A percentile compares a stretch with the other conserved stretches of the same genome.
phyloP scores from a whole-genome alignment of 1,140 invertebrate genomes.

The Tetragnatha versicolor region DNA sequence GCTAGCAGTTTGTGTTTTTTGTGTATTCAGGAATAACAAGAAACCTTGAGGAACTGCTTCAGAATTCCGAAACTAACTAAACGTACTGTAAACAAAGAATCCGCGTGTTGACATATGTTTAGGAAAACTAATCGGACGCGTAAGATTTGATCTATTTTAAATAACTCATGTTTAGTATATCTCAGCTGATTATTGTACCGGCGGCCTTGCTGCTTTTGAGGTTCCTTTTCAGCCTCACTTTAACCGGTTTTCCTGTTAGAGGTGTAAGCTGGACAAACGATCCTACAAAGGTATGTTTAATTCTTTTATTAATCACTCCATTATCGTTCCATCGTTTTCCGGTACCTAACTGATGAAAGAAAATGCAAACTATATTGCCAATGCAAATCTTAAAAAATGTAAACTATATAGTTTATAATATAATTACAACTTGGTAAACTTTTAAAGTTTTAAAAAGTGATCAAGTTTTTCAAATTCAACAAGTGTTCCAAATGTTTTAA shows the following conservation, averaged over 20 bases:
- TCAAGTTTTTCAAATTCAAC: too few relatives aligned
- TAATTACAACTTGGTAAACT: too few relatives aligned
- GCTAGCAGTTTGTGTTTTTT: too few relatives aligned
- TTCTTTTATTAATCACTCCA: neutral
- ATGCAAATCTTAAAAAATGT: too few relatives aligned
- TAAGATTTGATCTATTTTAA: neutral
- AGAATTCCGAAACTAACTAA: too few relatives aligned
- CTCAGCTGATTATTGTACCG: conserved; percentile 32
- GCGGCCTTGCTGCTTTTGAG: conserved; percentile 23
- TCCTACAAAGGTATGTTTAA: conserved; percentile 22
- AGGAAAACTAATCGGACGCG: neutral
- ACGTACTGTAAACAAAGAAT: too few relatives aligned
- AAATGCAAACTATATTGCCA: too few relatives aligned
- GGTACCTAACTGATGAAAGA: neutral
- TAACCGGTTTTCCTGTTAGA: conserved; percentile 20
- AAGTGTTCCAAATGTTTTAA: too few relatives aligned
- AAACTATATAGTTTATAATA: too few relatives aligned
- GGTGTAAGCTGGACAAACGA: conserved; percentile 44
- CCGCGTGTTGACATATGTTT: neutral
- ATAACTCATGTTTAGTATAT: conserved; percentile 23
- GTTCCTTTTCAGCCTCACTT: conserved; percentile 16
- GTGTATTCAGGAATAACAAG: too few relatives aligned
- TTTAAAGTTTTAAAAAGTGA: too few relatives aligned
- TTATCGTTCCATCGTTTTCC: neutral
- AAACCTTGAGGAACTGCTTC: too few relatives aligned